A percentile compares a stretch with the other conserved stretches of the same genome.
These are phyloP conservation scores for Antedon mediterranea DNA, from an alignment of 53 echinoderm and acorn worm genomes.

Conservation along the genomic window DNA sequence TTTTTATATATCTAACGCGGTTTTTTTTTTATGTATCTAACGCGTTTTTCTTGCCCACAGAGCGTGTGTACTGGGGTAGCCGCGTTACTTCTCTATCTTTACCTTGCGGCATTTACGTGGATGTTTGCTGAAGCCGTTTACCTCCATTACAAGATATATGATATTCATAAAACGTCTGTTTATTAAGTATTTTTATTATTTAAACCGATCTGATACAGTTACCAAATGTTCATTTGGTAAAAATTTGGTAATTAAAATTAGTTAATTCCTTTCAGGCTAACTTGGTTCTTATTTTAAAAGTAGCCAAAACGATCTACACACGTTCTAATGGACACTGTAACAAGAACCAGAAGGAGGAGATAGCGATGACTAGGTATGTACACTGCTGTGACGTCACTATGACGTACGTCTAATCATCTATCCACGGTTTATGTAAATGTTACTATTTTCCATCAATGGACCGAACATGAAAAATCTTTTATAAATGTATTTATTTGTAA, in stretches of 20 bases:
- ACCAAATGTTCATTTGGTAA: too few relatives aligned
- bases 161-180: background rate
- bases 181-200: too few relatives aligned
- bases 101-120: background rate
- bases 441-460: too few relatives aligned
- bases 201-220: too few relatives aligned
- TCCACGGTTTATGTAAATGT: too few relatives aligned
- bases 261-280: background rate
- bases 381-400: too few relatives aligned
- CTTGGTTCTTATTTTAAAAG: background rate
- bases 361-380: background rate
- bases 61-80: background rate
- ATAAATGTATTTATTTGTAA: too few relatives aligned
- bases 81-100: background rate
- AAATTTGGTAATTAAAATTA: too few relatives aligned
- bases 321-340: background rate
- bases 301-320: background rate
- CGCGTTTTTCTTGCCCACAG: background rate
- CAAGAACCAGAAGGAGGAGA: background rate
- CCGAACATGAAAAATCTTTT: too few relatives aligned
- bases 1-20: too few relatives aligned
- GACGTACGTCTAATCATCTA: too few relatives aligned
- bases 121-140: background rate
- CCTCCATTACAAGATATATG: background rate
- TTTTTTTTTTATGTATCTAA: too few relatives aligned